Base-by-base conservation (phyloP, 2,797 vertebrate species). In the Nasua narica region DNA sequence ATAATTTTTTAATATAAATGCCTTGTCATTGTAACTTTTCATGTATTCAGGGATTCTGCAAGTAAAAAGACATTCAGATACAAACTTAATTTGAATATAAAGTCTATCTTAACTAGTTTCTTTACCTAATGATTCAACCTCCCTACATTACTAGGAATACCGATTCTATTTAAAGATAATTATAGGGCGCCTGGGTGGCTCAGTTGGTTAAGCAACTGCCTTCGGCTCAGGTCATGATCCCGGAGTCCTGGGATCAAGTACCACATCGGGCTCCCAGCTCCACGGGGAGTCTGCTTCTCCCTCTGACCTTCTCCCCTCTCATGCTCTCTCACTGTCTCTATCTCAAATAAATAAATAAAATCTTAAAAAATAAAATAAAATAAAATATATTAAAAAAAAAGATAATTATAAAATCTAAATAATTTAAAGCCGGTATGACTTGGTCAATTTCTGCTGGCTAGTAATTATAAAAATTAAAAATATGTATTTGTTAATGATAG, bases 151-250 rank as follows among this genome's bases (percentile, higher is more conserved):
- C 50, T 50, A 43, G 4, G 11, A 77, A 50, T 95, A 67, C 18
- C 35, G 83, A 87, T 87, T 93, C 81, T 14, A 62, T 81, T 92
- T 96, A 90, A 96, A 92, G 35, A 86, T 87, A 88, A n/a, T n/a
- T n/a, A n/a, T n/a, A n/a, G n/a, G n/a, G n/a, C n/a, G n/a, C n/a
- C n/a, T n/a, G n/a, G n/a, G n/a, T n/a, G n/a, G n/a, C n/a, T n/a
- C n/a, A n/a, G n/a, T n/a, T n/a, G n/a, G n/a, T n/a, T n/a, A n/a
- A n/a, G n/a, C n/a, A n/a, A n/a, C n/a, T n/a, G n/a, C n/a, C n/a
- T n/a, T n/a, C n/a, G n/a, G n/a, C n/a, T n/a, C n/a, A n/a, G n/a
- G n/a, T n/a, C n/a, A n/a, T n/a, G n/a, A n/a, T n/a, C n/a, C n/a
- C n/a, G n/a, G n/a, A n/a, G n/a, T n/a, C n/a, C n/a, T n/a, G n/a